phyloP scores from a whole-genome alignment of 1,140 invertebrate species.

The Ceratina australensis region DNA sequence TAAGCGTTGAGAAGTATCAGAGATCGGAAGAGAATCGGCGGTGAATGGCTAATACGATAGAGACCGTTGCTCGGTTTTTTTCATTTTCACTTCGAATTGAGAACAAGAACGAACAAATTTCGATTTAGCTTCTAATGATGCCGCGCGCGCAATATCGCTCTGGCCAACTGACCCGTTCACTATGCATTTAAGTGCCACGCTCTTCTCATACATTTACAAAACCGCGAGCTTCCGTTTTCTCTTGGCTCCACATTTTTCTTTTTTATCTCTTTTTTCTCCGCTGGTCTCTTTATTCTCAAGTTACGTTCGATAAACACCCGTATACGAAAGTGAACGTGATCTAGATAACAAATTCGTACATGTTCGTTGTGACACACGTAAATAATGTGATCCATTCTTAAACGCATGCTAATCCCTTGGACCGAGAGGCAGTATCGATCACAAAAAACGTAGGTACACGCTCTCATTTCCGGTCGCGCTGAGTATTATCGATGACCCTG shows the following conservation, averaged over 20 bases:
- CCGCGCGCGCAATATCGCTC: constrained; percentile 43
- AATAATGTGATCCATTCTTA: constrained; percentile 50
- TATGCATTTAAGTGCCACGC: constrained; percentile 53
- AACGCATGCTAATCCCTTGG: constrained; percentile 53
- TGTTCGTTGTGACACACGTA: constrained; percentile 54
- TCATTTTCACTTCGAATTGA: neutral
- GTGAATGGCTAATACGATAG: constrained; percentile 8
- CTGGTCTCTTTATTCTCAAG: constrained; percentile 6
- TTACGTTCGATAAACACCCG: constrained; percentile 8
- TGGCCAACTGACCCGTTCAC: constrained; percentile 50
- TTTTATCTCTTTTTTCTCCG: constrained; percentile 24
- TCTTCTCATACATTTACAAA: constrained; percentile 5
- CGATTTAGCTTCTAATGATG: constrained; percentile 45
- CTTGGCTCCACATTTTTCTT: constrained; percentile 21
- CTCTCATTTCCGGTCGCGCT: constrained; percentile 38
- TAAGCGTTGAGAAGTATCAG: neutral
- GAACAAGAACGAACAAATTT: constrained; percentile 37
- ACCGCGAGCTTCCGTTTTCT: constrained; percentile 46
- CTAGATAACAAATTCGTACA: constrained; percentile 46
- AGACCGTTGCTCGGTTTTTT: constrained; percentile 22
- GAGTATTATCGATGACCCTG: constrained; percentile 62
- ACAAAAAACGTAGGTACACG: constrained; percentile 66
- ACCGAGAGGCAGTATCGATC: constrained; percentile 64
- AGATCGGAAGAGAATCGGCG: constrained; percentile 37
- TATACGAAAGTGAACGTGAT: neutral